Conservation (phyloP, 2,888 invertebrate species). For the Noctua fimbriata region DNA sequence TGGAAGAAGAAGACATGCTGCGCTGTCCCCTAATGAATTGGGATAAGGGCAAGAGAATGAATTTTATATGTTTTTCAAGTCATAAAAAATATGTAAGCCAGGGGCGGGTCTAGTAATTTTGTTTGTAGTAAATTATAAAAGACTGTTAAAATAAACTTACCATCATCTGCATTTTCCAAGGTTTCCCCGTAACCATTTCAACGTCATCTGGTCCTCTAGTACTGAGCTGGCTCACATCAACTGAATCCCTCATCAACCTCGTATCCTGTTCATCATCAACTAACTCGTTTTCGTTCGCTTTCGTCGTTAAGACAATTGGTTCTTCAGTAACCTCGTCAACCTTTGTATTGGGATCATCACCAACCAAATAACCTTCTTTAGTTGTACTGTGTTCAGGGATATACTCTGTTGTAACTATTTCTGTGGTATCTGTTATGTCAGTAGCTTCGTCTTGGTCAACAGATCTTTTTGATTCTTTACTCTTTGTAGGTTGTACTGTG, state of each 20-base stretch:
- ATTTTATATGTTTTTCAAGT: too few species aligned
- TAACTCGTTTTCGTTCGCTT: conserved; percentile 46
- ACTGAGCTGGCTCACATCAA: conserved; percentile 77
- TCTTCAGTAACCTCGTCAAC: conserved; percentile 18
- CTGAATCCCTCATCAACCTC: conserved; percentile 74
- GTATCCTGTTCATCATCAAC: conserved; percentile 53
- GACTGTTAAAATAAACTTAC: conserved; percentile 60
- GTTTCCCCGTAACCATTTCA: conserved; percentile 70
- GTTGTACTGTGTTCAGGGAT: conserved; percentile 47
- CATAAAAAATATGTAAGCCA: too few species aligned
- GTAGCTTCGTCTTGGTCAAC: conserved; percentile 1
- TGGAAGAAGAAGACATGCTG: too few species aligned
- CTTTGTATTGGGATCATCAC: conserved; percentile 28
- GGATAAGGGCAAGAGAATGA: too few species aligned
- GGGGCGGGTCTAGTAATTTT: too few species aligned
- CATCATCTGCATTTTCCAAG: conserved; percentile 39
- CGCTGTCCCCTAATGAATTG: too few species aligned
- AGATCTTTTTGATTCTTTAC: conserved; percentile 30
- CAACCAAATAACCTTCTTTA: conserved; percentile 62
- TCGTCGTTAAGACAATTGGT: conserved; percentile 47
- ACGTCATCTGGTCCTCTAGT: conserved; percentile 75
- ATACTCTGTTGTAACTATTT: conserved; percentile 8
- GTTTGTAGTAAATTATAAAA: too few species aligned
- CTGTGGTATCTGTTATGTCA: neutral
- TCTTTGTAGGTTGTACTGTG: conserved; percentile 41